Percentiles rank a stretch among this genome's conserved stretches.
Evolutionary conservation across 2,113 vertebrate species (phyloP).

Genomic region (Pogonocichla stellata): DNA sequence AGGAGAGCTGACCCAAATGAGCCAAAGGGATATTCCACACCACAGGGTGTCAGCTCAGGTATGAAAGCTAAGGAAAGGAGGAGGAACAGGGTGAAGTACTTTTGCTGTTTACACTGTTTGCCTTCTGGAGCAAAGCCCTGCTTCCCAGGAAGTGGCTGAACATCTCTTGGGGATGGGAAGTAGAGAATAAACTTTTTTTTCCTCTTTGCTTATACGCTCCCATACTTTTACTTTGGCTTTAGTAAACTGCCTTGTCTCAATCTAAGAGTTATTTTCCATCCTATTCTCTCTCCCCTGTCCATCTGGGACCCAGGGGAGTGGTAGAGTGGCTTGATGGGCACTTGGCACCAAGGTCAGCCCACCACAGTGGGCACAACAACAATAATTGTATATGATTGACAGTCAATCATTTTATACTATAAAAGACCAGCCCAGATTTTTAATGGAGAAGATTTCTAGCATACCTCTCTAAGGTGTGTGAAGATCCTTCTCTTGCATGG

Average conservation of each 20-base stretch:
- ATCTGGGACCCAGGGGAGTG: not conserved
- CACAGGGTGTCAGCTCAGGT: fast-evolving
- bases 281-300: not conserved
- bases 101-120: not conserved
- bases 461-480: not conserved
- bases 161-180: not conserved
- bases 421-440: not conserved
- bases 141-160: not conserved
- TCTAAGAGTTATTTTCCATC: not conserved
- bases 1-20: not conserved
- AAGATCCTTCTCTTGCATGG: not conserved
- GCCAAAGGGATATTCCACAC: not conserved
- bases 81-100: not conserved
- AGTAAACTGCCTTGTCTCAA: not conserved
- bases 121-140: not conserved
- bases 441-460: not conserved
- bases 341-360: not conserved
- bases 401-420: not conserved
- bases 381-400: not conserved
- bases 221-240: not conserved
- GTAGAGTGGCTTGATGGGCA: not conserved
- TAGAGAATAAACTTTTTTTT: not conserved
- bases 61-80: not conserved
- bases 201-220: too few species aligned
- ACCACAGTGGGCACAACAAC: not conserved